Base-by-base conservation (phyloP, 2,797 vertebrate species). In the Sitta carolinensis region DNA sequence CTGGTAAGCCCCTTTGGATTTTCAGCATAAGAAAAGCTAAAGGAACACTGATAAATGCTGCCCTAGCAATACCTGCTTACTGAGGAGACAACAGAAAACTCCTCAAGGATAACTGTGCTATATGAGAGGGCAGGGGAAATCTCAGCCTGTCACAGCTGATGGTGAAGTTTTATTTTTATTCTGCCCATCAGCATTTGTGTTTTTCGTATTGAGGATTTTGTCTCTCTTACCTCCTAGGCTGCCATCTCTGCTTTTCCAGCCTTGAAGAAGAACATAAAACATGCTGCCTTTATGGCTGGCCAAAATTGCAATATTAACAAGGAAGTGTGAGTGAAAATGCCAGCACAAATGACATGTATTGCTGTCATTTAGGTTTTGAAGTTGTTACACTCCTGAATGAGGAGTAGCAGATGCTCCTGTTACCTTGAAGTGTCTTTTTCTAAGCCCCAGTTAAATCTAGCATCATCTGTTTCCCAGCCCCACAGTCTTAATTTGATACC, bases 381-480 rank as follows among this genome's bases (percentile, higher is more conserved):
- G 59, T 54, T 58, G n/a, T 59, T 87, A 38, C 20, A 9, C 40
- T 83, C 16, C 38, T 45, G 54, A 51, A 45, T 87, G 75, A 87
- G 77, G 51, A 84, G 38, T 6, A 61, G 52, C 84, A 93, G 79
- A 89, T 76, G 70, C 43, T 89, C 15, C 52, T 61, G 13, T 57
- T 95, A 69, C 80, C 47, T 94, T 80, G 62, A 94, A 84, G 68
- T 80, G 27, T 30, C 80, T 87, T 58, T 93, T 94, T 52, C 64
- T 54, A 64, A 89, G 75, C 30, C n/a, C 34, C 45, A 52, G 69
- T 67, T 69, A 68, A 93, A 78, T 57, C 30, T 74, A 61, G 12
- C 66, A 78, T 86, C 73, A 80, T 87, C 79, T 86, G 45, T 77
- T 94, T 84, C 63, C 63, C 52, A 76, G 32, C 57, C 36, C 9